These are phyloP conservation scores for Pogona vitticeps DNA, from an alignment of 2,113 vertebrate species.

Conservation along the genomic window DNA sequence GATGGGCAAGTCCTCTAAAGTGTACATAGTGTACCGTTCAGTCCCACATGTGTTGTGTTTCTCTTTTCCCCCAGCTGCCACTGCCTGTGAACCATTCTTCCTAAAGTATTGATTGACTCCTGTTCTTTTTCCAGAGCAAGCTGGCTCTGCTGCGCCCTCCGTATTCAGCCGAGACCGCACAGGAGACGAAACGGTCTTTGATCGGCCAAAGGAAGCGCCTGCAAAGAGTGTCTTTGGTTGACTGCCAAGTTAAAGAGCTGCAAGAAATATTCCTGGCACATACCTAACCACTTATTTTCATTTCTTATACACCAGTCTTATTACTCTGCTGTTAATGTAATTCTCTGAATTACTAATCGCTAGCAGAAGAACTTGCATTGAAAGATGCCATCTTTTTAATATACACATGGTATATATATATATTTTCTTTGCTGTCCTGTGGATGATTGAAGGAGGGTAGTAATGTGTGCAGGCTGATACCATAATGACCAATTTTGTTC, in stretches of 20 bases:
- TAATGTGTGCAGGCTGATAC: background rate
- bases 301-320: constrained; percentile 9
- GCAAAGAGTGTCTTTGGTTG: constrained; percentile 89
- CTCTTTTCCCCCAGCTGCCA: constrained; percentile 7
- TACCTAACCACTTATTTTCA: background rate
- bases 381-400: constrained; percentile 10
- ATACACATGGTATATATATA: background rate
- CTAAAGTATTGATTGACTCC: constrained; percentile 19
- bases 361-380: background rate
- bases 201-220: constrained; percentile 77
- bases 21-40: background rate
- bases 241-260: constrained; percentile 71
- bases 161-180: constrained; percentile 86
- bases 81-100: rapidly evolving
- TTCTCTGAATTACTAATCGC: constrained; percentile 38
- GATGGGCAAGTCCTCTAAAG: background rate
- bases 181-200: constrained; percentile 86
- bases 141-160: constrained; percentile 87
- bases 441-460: constrained; percentile 52
- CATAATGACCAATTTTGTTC: constrained; percentile 22
- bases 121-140: constrained; percentile 79
- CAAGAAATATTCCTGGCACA: constrained; percentile 18
- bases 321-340: background rate
- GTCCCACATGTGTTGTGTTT: rapidly evolving
- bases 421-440: constrained; percentile 34